A percentile compares a stretch with the other conserved stretches of the same genome.
Conservation (phyloP, 2,113 vertebrate species). For the Tricholaema leucomelas region DNA sequence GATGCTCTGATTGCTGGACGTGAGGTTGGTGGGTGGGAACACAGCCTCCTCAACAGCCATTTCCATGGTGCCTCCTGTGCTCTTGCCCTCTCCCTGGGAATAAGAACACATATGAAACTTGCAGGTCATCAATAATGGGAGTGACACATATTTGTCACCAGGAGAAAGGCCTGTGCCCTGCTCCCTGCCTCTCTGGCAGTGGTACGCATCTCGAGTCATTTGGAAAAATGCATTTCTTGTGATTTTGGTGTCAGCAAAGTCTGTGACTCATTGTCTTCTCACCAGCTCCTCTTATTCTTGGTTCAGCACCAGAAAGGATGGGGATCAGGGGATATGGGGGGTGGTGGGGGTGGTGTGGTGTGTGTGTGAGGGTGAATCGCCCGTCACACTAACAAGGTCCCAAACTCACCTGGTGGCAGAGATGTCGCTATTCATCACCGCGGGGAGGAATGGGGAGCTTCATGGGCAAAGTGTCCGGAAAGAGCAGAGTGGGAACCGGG, state of each 20-base stretch:
- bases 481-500: too few relatives aligned
- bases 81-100: not conserved
- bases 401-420: not conserved
- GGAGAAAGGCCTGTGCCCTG: not conserved
- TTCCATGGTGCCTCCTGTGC: not conserved
- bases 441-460: not conserved
- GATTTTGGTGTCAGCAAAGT: conserved; percentile 1
- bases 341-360: too few relatives aligned
- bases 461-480: not conserved
- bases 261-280: conserved; percentile 33
- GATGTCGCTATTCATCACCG: not conserved
- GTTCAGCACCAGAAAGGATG: not conserved
- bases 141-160: not conserved
- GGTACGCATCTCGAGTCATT: conserved; percentile 28
- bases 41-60: not conserved
- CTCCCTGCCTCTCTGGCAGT: not conserved
- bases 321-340: not conserved
- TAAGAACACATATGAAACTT: not conserved
- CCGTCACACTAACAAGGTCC: not conserved
- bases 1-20: conserved; percentile 59
- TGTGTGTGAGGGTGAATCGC: not conserved
- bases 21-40: conserved; percentile 3
- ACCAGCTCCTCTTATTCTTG: not conserved
- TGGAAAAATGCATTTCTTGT: conserved; percentile 51
- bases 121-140: not conserved